A percentile compares a stretch with the other conserved stretches of the same genome.
Conservation (phyloP, 2,888 invertebrate genomes). For the Seira musarum region DNA sequence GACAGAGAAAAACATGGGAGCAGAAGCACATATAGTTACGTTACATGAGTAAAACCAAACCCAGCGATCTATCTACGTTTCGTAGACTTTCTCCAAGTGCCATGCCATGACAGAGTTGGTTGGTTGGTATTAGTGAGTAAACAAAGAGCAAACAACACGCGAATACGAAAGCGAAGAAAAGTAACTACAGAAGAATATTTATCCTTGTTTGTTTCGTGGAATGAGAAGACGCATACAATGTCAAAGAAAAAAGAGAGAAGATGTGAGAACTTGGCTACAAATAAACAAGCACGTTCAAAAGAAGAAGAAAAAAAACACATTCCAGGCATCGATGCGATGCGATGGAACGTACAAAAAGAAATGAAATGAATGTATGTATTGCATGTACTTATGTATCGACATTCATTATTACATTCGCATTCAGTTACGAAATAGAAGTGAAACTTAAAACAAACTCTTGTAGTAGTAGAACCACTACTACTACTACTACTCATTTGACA, state of each 20-base stretch:
- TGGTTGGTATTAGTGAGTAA: neutral
- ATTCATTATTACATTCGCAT: too few species aligned
- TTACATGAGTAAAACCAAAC: neutral
- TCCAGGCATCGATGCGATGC: neutral
- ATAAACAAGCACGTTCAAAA: too few species aligned
- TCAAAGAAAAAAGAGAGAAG: neutral
- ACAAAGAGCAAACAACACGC: neutral
- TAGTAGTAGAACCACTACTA: too few species aligned
- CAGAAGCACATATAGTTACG: too few species aligned
- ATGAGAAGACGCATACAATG: neutral
- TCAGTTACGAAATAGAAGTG: too few species aligned
- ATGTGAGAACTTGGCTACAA: neutral
- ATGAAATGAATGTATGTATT: neutral
- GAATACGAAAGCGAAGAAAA: too few species aligned
- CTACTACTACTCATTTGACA: neutral
- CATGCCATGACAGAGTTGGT: neutral
- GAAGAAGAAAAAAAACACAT: too few species aligned
- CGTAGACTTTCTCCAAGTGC: too few species aligned
- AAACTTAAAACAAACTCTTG: too few species aligned
- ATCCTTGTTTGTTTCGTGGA: neutral
- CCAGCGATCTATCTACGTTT: neutral
- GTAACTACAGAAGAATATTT: neutral
- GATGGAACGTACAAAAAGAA: neutral
- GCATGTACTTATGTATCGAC: neutral
- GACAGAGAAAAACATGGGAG: neutral